phyloP scores from a whole-genome alignment of 2,888 invertebrate species.

The Hydrotaea cyrtoneurina region DNA sequence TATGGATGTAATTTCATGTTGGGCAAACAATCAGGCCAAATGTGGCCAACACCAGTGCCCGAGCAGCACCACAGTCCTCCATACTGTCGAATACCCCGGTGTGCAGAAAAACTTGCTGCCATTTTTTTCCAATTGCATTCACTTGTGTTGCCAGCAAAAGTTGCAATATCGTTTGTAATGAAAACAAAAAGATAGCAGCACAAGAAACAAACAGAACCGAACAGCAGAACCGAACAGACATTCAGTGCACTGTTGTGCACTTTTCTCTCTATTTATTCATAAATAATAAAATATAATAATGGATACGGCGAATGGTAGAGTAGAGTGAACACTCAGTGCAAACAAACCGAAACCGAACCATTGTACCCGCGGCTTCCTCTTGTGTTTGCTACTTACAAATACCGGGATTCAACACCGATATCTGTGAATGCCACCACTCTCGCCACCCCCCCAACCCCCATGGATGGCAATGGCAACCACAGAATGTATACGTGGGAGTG shows the following conservation, averaged over 20 bases:
- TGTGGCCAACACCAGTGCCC: not conserved
- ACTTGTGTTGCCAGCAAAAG: not conserved
- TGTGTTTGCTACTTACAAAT: too few species aligned
- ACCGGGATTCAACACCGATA: too few species aligned
- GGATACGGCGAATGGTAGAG: too few species aligned
- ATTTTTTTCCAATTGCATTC: not conserved
- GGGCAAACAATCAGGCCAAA: conserved; percentile 4
- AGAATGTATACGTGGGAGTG: not conserved
- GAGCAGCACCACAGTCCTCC: not conserved
- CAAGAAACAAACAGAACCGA: not conserved
- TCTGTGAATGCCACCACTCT: too few species aligned
- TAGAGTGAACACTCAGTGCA: not conserved
- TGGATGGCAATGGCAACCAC: not conserved
- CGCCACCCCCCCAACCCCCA: too few species aligned
- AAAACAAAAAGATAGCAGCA: not conserved
- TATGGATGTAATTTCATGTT: not conserved
- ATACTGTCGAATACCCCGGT: not conserved
- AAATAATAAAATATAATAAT: conserved; percentile 4
- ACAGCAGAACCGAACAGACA: not conserved
- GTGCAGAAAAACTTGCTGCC: too few species aligned
- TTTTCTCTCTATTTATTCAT: not conserved
- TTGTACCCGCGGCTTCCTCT: not conserved
- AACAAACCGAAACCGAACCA: not conserved
- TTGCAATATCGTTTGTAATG: not conserved
- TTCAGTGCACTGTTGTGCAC: not conserved